Base-by-base conservation (phyloP, 1,140 invertebrate genomes). In the Streblospio benedicti region DNA sequence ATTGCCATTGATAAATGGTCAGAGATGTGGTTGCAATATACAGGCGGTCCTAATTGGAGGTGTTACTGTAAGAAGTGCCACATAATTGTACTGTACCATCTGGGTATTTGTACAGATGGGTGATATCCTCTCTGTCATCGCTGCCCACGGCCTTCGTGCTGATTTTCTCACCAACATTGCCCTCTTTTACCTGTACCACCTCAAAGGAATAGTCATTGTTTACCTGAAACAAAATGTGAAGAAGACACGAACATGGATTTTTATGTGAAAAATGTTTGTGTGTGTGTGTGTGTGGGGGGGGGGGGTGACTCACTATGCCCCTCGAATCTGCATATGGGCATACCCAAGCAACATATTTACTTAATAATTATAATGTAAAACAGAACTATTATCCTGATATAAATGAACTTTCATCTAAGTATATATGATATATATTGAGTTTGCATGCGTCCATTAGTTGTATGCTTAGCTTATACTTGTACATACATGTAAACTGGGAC, bases 101-200 rank as follows among this genome's bases (percentile, higher is more conserved):
- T 1, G 84, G 83, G 71, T 87, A 87, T 78, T 97, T 97, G 74
- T 97, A 97, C 32, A 77, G 80, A n/a, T 82, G 69, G 1, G 91
- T 95, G 25, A 97, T 86, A 65, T 95, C 90, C 77, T 93, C 87
- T 49, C 67, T 57, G 2, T 68, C 61, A 54, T 67, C 65, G 63
- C 79, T 82, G 4, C 88, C 87, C 25, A 91, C 83, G 23, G 87
- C 84, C 81, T 95, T 96, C 0, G 93, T 96, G 66, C 89, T 91
- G 32, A 96, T 91, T 30, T 85, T 78, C 71, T 87, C 84, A 0
- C 93, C 93, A 68, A 97, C 87, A 43, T 16, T 23, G 12, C 43
- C 87, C 23, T 87, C 89, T 72, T 23, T 4, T 2, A 33, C 44
- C 57, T 35, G 53, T 47, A 67, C 64, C 61, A 56, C 31, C 54